phyloP scores from a whole-genome alignment of 2,113 vertebrate genomes.

The Sprattus sprattus region DNA sequence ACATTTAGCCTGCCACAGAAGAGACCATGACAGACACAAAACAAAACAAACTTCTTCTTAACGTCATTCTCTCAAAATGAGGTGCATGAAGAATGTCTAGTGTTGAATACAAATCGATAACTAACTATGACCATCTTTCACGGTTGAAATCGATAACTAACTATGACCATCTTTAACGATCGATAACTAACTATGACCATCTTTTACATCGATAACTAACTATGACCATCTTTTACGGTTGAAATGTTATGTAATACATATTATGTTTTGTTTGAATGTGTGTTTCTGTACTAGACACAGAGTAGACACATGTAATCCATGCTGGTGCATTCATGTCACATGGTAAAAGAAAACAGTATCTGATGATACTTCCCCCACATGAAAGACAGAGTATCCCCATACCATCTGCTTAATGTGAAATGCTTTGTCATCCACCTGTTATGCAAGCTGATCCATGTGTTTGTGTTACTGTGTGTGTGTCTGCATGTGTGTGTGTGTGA shows the following conservation, averaged over 20 bases:
- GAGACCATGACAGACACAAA: neutral
- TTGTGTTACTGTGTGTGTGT: neutral
- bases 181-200: neutral
- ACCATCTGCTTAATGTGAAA: neutral
- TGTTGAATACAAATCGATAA: neutral
- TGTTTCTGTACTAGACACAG: neutral
- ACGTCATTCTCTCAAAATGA: neutral
- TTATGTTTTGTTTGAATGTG: neutral
- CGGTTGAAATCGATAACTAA: no score
- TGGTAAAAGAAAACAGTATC: neutral
- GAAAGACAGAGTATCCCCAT: neutral
- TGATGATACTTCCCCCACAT: neutral
- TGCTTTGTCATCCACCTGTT: slow-evolving; percentile 1
- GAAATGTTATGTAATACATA: neutral
- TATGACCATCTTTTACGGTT: neutral
- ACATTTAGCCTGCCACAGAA: neutral
- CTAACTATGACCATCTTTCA: no score
- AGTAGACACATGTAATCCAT: neutral
- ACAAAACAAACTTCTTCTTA: neutral
- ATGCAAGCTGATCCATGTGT: neutral
- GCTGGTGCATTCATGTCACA: neutral
- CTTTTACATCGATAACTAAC: neutral
- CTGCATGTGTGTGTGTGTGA: neutral
- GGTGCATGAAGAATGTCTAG: neutral
- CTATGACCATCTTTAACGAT: no score